Conservation (phyloP, 1,140 invertebrate genomes). For the Belonocnema kinseyi region DNA sequence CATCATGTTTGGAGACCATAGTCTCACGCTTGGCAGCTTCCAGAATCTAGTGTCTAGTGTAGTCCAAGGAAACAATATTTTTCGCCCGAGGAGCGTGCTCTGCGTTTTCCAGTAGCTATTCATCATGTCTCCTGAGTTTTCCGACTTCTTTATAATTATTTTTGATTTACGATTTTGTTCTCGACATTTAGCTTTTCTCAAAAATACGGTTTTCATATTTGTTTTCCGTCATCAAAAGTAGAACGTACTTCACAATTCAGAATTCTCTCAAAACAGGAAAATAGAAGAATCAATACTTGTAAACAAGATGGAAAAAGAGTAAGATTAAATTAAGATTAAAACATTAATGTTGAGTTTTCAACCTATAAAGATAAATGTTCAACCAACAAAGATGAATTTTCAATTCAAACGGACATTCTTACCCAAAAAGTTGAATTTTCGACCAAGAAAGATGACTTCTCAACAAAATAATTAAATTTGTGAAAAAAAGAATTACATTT, state of each 20-base stretch:
- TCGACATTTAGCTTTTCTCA: background rate
- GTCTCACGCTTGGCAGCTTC: slow-evolving; percentile 4
- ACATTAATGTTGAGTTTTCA: no score
- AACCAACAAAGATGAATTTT: no score
- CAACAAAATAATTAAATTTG: no score
- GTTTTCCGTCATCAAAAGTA: background rate
- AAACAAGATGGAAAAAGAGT: no score
- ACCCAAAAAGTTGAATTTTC: no score
- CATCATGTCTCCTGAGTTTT: slow-evolving; percentile 11
- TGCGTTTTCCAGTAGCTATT: slow-evolving; percentile 16
- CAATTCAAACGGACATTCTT: no score
- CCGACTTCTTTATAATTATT: slow-evolving; percentile 1
- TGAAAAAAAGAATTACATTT: no score
- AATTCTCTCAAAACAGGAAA: no score
- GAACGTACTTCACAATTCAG: background rate
- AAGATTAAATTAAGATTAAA: no score
- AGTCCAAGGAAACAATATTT: slow-evolving; percentile 23
- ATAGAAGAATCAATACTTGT: no score
- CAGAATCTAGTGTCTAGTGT: background rate
- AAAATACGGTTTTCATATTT: slow-evolving; percentile 20
- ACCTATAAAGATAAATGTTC: no score
- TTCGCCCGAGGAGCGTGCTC: background rate
- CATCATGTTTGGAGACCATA: slow-evolving; percentile 13
- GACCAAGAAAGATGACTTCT: no score
- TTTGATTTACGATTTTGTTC: slow-evolving; percentile 27